Evolutionary conservation across 1,140 invertebrate species (phyloP), one percentile per base, ranked within the genome.

Genomic region (Lamellibrachia luymesi): DNA sequence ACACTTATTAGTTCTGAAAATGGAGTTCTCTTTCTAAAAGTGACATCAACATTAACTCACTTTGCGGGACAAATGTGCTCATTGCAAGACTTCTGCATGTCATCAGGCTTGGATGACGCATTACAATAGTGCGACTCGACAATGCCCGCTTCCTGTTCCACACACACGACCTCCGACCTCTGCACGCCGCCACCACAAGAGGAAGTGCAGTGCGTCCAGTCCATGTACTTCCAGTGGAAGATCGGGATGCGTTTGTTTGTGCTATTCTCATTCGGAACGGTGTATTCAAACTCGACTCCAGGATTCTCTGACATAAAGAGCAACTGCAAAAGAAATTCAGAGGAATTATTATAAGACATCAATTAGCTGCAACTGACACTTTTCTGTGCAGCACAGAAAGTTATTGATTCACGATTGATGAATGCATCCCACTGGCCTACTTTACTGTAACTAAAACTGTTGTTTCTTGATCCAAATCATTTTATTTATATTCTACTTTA

Each of bases 271-370:
- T 97, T 97, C 22, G 97, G 97, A 92, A 98, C 96, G 0, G 98
- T 98, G 96, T 98, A 99, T 96, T 98, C 98, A 96, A 98, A 98
- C 92, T 97, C 97, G 25, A 98, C 97, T 25, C 98, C 98, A 1
- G 98, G 97, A 95, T 98, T 98, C 93, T 97, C 97, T n/a, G 98
- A 98, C 95, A 98, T 97, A 95, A 98, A 98, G 94, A 98, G 97
- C 50, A 98, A 96, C 98, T 98, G 96, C 7, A 10, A 22, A 94
- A 97, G 96, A 52, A 93, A 92, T 2, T 90, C 56, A 93, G 8
- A 38, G 80, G 38, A 38, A 38, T 38, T 38, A 38, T 38, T 0
- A 1, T 38, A 38, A 38, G 38, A 38, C 38, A 38, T 38, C 38
- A 38, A 38, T 38, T 38, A 38, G 38, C 38, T 38, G 38, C 38